phyloP scores from a whole-genome alignment of 2,888 invertebrate genomes.

The Conus canariensis region DNA sequence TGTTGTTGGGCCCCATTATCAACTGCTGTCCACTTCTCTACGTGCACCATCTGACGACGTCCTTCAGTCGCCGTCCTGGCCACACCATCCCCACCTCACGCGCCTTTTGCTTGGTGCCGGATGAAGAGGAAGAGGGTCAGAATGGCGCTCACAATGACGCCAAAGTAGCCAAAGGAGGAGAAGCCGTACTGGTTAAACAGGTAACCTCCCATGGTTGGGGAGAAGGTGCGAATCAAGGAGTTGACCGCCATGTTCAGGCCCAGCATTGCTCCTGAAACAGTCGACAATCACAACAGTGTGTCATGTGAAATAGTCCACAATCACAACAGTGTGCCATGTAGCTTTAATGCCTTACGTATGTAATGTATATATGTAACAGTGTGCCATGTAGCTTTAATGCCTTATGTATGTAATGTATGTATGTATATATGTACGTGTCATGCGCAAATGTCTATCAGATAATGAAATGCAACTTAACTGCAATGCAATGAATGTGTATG shows the following conservation, averaged over 20 bases:
- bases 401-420: too few species aligned
- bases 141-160: conserved; percentile 63
- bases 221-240: conserved; percentile 72
- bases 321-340: background rate
- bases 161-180: conserved; percentile 73
- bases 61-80: too few species aligned
- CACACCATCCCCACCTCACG: background rate
- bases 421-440: too few species aligned
- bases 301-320: background rate
- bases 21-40: too few species aligned
- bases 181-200: conserved; percentile 71
- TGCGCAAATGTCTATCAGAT: too few species aligned
- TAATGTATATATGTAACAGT: too few species aligned
- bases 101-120: conserved; percentile 4
- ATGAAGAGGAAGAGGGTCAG: conserved; percentile 64
- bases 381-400: too few species aligned
- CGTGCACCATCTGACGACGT: too few species aligned
- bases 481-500: background rate
- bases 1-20: too few species aligned
- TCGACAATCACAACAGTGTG: background rate
- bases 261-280: conserved; percentile 68
- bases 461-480: background rate
- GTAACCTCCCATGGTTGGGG: conserved; percentile 74
- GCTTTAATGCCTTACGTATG: too few species aligned
- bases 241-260: conserved; percentile 78